Base-by-base conservation (phyloP, 2,888 invertebrate species). In the Tinea semifulvella region DNA sequence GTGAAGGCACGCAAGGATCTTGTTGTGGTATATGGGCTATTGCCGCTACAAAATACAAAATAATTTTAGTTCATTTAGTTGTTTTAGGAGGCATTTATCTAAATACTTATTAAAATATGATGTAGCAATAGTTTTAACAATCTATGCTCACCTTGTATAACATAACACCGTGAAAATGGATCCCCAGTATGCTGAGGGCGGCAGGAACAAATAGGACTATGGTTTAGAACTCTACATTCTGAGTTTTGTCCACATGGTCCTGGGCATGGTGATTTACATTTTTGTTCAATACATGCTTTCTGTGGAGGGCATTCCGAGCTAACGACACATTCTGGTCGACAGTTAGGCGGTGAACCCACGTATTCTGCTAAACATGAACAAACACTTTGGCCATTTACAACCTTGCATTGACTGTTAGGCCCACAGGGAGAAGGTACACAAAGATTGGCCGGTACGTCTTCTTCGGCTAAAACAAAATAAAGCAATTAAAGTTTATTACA, bases 311-410 rank as follows among this genome's bases (percentile, higher is more conserved):
- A 89, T 66, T 89, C 89, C 17, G 87, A 76, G 56, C 87, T 89
- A 11, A 87, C 83, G n/a, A 85, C 84, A 67, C 89, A 89, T 67
- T 88, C 88, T n/a, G 89, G 89, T 54, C 88, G 79, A 59, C 89
- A 90, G 55, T 85, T 84, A 46, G 88, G 88, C 42, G 90, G 89
- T 46, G 85, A 82, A 14, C 90, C 90, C 42, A 79, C 73, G 54
- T 85, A 89, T 48, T 84, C 85, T 8, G 87, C 85, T 48, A 88
- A 66, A 61, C 91, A 91, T 2, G 88, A 87, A 62, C 91, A 91
- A 25, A 87, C 85, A 44, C 87, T 87, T 68, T 86, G 83, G 10
- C 75, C 82, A 56, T 85, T 85, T 40, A 75, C 63, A 49, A 83
- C 71, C 48, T 75, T 69, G 55, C 87, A 87, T 56, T 85, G 84